Percentiles rank a stretch among this genome's conserved stretches.
Conservation (phyloP, 2,113 vertebrate species). For the Seriola rivoliana region DNA sequence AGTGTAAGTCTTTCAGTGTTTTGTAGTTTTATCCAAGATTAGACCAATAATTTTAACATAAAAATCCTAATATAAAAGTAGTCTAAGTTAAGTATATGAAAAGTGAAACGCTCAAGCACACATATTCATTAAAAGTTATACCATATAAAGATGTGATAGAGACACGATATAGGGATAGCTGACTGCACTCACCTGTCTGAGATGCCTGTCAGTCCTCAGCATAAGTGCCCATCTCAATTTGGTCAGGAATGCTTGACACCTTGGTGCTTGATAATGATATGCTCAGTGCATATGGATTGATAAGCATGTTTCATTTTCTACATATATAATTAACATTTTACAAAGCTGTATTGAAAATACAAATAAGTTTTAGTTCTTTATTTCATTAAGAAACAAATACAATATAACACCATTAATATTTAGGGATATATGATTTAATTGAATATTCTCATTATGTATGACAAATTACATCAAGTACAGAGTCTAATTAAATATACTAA, state of each 20-base stretch:
- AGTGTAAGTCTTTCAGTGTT: too few species aligned
- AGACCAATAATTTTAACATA: too few species aligned
- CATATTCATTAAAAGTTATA: background rate
- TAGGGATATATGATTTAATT: background rate
- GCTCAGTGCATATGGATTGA: conserved; percentile 28
- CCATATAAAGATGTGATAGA: too few species aligned
- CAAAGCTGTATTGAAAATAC: too few species aligned
- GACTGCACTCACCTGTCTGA: conserved; percentile 52
- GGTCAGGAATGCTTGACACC: conserved; percentile 67
- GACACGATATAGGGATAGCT: background rate
- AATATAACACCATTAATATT: background rate
- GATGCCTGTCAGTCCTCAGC: conserved; percentile 50
- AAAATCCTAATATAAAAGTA: too few species aligned
- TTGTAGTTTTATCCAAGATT: too few species aligned
- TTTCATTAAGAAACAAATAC: too few species aligned
- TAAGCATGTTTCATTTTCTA: background rate
- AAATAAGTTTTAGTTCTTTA: background rate
- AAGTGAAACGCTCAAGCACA: background rate
- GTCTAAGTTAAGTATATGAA: too few species aligned
- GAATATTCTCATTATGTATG: background rate
- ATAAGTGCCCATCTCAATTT: conserved; percentile 65
- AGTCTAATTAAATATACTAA: too few species aligned
- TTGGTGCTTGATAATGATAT: conserved; percentile 61
- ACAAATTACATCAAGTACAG: background rate
- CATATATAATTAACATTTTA: background rate